Conservation (phyloP, 2,888 invertebrate genomes). For the Meteorus colon region DNA sequence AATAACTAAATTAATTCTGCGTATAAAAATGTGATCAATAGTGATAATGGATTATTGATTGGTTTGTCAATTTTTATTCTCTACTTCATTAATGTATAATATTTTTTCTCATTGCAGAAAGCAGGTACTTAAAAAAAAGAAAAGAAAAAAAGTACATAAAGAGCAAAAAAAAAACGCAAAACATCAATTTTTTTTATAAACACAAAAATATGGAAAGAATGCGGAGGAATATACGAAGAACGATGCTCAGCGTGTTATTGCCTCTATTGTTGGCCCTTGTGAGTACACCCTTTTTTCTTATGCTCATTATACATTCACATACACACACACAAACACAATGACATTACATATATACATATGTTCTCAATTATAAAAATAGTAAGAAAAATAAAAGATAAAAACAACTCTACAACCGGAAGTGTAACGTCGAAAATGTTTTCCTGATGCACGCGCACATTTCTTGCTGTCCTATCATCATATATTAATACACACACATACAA, state of each 20-base stretch:
- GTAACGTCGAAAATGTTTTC: slow-evolving; percentile 8
- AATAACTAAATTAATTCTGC: slow-evolving; percentile 14
- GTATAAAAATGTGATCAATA: slow-evolving; percentile 19
- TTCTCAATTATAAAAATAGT: slow-evolving; percentile 14
- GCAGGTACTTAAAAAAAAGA: background rate
- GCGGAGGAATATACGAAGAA: slow-evolving; percentile 70
- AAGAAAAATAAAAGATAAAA: background rate
- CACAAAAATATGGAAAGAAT: slow-evolving; percentile 68
- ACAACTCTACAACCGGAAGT: slow-evolving; percentile 7
- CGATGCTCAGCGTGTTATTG: slow-evolving; percentile 63
- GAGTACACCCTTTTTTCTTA: slow-evolving; percentile 57
- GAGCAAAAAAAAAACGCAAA: slow-evolving; percentile 52
- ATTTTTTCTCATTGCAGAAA: slow-evolving; percentile 17
- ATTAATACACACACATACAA: background rate
- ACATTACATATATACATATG: background rate
- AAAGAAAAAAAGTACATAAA: background rate
- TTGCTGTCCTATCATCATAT: background rate
- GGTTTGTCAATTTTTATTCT: background rate
- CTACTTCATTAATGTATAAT: slow-evolving; percentile 3
- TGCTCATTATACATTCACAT: background rate
- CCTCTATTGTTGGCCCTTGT: slow-evolving; percentile 66
- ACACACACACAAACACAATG: background rate
- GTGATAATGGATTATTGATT: slow-evolving; percentile 1
- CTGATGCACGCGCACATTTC: slow-evolving; percentile 26
- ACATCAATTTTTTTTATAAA: slow-evolving; percentile 37